Evolutionary conservation across 2,888 invertebrate species (phyloP).

Genomic region (Drosophila anomelani): DNA sequence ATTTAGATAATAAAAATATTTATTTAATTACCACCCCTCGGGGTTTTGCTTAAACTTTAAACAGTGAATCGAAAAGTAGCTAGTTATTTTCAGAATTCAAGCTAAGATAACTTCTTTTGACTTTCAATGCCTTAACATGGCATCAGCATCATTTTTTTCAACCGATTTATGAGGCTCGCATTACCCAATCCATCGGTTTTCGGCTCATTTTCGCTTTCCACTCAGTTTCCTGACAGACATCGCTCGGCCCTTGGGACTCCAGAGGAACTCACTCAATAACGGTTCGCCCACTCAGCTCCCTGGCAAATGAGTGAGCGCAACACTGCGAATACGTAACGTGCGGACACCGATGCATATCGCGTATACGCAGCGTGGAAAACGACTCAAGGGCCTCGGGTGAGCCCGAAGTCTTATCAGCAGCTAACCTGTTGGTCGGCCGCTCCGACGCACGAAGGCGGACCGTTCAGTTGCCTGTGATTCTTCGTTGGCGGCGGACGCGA

Average conservation of each 20-base stretch:
- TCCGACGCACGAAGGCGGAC: constrained; percentile 23
- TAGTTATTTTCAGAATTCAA: background rate
- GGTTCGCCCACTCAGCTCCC: constrained; percentile 10
- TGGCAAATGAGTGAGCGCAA: constrained; percentile 20
- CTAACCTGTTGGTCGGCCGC: constrained; percentile 72
- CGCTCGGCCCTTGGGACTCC: constrained; percentile 6
- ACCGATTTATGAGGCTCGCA: constrained; percentile 10
- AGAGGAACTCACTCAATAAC: constrained; percentile 17
- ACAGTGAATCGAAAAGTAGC: background rate
- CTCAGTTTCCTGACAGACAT: constrained; percentile 12
- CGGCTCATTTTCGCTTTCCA: background rate
- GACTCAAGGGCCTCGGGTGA: constrained; percentile 18
- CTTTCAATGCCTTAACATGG: background rate
- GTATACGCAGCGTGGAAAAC: constrained; percentile 27
- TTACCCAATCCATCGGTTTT: constrained; percentile 17
- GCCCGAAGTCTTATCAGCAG: constrained; percentile 72
- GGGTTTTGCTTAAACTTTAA: background rate
- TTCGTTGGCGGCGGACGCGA: constrained; percentile 70
- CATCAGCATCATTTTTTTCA: background rate
- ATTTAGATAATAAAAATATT: background rate
- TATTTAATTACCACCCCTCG: background rate
- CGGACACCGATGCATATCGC: constrained; percentile 17
- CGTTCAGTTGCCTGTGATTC: constrained; percentile 75
- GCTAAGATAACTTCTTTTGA: background rate
- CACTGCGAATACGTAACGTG: constrained; percentile 32